Base-by-base conservation (phyloP, 53 echinoderm and acorn worm genomes). In the Arbacia lixula region DNA sequence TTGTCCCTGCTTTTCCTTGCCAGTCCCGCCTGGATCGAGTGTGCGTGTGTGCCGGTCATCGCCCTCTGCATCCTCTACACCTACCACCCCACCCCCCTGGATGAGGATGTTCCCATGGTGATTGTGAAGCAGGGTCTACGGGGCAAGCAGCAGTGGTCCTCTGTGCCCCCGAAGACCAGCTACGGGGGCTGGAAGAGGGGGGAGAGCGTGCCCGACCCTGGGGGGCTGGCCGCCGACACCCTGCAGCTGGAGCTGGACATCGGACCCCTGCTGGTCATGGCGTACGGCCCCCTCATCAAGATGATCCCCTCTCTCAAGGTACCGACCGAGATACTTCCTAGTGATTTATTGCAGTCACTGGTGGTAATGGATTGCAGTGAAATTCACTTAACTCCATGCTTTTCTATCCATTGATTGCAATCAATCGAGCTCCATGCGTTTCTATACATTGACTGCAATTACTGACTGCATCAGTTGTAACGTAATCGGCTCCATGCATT, bases 1-100 rank as follows among this genome's bases (percentile, higher is more conserved):
- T n/a, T n/a, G n/a, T n/a, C n/a, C n/a, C n/a, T n/a, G n/a, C 4
- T 39, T 37, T 32, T 5, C 36, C 22, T 5, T 9, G 8, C 29
- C 72, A 99, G 99, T n/a, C 90, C 91, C 34, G 88, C 79, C 21
- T 99, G 99, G 99, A 72, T 92, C 4, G 99, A 99, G 50, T 92
- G 90, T 29, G 94, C 92, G 20, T 91, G 90, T 27, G 99, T 90
- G 0, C 99, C 99, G 1, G 91, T 89, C 20, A 83, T 94, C 12
- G 94, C 90, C 17, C 53, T 99, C 28, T 90, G 90, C 53, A 71
- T 99, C 82, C 69, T 88, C 28, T 94, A 99, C 66, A 86, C 88
- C 62, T 99, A 92, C 87, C 92, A 94, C 84, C 99, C 99, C 14
- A 68, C 90, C 28, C 99, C 94, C 19, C 83, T 94, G 60, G 91